These are phyloP conservation scores for Lytechinus variegatus DNA, from an alignment of 35 echinoderm and acorn worm genomes.

Conservation along the genomic window DNA sequence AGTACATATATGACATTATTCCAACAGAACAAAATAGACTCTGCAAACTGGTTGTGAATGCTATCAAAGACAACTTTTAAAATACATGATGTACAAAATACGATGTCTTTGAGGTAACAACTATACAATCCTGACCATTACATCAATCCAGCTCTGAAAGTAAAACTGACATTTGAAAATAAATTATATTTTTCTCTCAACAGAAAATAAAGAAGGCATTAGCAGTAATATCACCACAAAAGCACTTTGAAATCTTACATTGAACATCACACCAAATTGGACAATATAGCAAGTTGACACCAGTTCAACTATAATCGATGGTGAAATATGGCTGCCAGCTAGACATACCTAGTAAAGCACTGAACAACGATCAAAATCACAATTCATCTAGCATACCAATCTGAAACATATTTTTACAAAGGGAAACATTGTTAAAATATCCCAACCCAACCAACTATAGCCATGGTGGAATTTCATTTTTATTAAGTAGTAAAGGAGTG, in stretches of 20 bases:
- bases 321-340: background rate
- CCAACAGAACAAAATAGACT: background rate
- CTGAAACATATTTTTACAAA: background rate
- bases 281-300: background rate
- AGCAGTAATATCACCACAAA: conserved; percentile 13
- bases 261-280: background rate
- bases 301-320: background rate
- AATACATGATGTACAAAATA: background rate
- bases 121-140: background rate
- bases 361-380: background rate
- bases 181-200: background rate
- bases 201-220: background rate
- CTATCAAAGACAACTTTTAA: background rate
- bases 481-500: background rate
- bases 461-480: too few relatives aligned
- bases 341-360: background rate
- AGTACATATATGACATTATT: background rate
- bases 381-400: background rate
- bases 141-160: background rate
- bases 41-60: background rate
- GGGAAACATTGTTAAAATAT: too few relatives aligned
- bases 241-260: background rate
- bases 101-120: background rate
- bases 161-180: background rate
- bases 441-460: too few relatives aligned